Evolutionary conservation across 2,888 invertebrate species (phyloP), one percentile per base, ranked within the genome.

Genomic region (Drosophila emarginata): DNA sequence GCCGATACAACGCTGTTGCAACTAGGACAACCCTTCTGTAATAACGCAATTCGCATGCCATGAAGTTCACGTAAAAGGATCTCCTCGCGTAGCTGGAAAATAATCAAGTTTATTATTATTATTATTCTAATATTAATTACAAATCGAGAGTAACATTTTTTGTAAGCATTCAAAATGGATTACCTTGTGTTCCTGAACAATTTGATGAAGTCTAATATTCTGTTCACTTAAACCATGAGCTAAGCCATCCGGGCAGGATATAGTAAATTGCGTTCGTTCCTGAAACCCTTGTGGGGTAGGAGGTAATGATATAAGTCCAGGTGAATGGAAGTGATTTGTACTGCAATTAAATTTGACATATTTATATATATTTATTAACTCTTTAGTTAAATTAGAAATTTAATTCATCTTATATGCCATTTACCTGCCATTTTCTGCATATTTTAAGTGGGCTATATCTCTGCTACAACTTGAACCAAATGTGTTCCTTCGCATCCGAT

Each of bases 121-220:
- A 39, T 18, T 26, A 36, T 2, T 15, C 12, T 5, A 23, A 12
- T 32, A 4, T 0, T 14, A 23, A 26, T 26, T 26, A 1, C 6
- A 26, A 5, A 5, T 26, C 5, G 26, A 4, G 5, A 4, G 6
- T 26, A 5, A 26, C 23, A 23, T 2, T 23, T 2, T 23, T 26
- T 6, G 6, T 26, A 6, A 26, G 26, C 6, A 26, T 26, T 26
- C 4, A 26, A 26, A 26, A 26, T 1, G 6, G 2, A 26, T n/a
- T 89, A 96, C 97, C 94, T 95, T 95, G 90, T 96, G 95, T 78
- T 96, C 95, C 66, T 95, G 93, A 82, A 96, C 95, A 87, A 98
- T 95, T 92, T 97, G 96, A 90, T 95, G 95, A 87, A 98, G 93
- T 75, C 97, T 93, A 88, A 92, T 89, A 74, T 92, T 92, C 87